Evolutionary conservation across 2,888 invertebrate genomes (phyloP), one percentile per base, ranked within the genome.

Genomic region (Ephialtes manifestator): DNA sequence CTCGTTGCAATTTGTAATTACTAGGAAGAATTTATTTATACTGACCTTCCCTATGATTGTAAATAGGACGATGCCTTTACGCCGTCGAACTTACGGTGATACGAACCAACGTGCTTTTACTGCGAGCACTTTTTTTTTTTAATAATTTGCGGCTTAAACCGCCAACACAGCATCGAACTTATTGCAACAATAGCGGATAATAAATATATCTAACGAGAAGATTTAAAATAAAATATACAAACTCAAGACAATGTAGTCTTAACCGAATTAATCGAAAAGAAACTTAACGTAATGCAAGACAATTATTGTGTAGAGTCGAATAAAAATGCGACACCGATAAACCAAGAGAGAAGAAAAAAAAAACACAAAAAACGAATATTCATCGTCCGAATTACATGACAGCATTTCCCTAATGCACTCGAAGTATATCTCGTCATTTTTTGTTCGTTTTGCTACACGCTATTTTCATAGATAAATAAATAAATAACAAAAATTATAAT

Each of bases 11-110:
- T 68, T 65, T 87, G 81, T 87, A 81, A 85, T 81, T 83, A 85
- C 51, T 83, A 85, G 85, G 46, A 83, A 24, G 68, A 87, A 85
- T 87, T 86, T 86, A 85, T 83, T 87, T 87, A 55, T 68, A 74
- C 18, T 72, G 31, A 72, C 72, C 68, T 78, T 68, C 20, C 67
- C 65, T 65, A 65, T 77, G 11, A 81, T 76, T 80, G 82, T 86
- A 78, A 77, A 80, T 86, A 82, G 48, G 46, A 24, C 70, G 24
- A 81, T 79, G 74, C 51, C 51, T 65, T 83, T 51, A 13, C 39
- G 55, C 43, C n/a, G 51, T 79, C 28, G 20, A 58, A 60, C 24
- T 39, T 5, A 51, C 51, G 39, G 60, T 35, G 60, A 35, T n/a
- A n/a, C 60, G 55, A 24, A 20, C 20, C 20, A 24, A 20, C 55